A percentile compares a stretch with the other conserved stretches of the same genome.
Conservation (phyloP, 2,113 vertebrate species). For the Pituophis catenifer region DNA sequence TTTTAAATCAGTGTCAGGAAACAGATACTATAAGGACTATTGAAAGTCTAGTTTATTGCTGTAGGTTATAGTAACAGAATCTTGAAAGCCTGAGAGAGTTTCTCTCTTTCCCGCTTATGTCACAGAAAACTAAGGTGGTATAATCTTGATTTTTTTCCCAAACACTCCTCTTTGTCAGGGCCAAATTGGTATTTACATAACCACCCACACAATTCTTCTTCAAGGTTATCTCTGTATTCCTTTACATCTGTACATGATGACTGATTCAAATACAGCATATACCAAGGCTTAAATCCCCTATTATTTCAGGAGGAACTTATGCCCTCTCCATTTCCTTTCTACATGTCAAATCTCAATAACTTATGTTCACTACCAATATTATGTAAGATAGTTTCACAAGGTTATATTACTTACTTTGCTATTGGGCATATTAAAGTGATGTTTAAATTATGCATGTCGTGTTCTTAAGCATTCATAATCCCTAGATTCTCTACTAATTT, state of each 20-base stretch:
- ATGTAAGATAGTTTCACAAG: constrained; percentile 36
- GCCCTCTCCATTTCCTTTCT: not conserved
- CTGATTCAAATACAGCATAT: not conserved
- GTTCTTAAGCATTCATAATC: not conserved
- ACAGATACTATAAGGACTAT: not conserved
- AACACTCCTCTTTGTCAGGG: not conserved
- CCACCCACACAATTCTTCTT: not conserved
- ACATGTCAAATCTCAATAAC: not conserved
- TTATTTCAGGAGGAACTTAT: too few species aligned
- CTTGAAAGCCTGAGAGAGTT: not conserved
- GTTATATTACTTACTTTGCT: constrained; percentile 33
- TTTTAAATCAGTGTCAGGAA: not conserved
- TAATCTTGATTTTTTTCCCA: not conserved
- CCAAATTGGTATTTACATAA: not conserved
- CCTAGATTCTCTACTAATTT: not conserved
- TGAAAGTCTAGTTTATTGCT: not conserved
- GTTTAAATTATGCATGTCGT: constrained; percentile 18
- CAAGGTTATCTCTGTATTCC: not conserved
- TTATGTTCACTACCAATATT: not conserved
- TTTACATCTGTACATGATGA: not conserved
- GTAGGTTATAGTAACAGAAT: not conserved
- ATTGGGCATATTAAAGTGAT: constrained; percentile 26
- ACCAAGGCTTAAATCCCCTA: not conserved
- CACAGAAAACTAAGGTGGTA: not conserved
- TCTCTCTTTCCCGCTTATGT: not conserved